Percentiles rank a stretch among this genome's conserved stretches.
These are phyloP conservation scores for Caenorhabditis imperialis DNA, from an alignment of 2,888 invertebrate genomes.

Conservation along the genomic window DNA sequence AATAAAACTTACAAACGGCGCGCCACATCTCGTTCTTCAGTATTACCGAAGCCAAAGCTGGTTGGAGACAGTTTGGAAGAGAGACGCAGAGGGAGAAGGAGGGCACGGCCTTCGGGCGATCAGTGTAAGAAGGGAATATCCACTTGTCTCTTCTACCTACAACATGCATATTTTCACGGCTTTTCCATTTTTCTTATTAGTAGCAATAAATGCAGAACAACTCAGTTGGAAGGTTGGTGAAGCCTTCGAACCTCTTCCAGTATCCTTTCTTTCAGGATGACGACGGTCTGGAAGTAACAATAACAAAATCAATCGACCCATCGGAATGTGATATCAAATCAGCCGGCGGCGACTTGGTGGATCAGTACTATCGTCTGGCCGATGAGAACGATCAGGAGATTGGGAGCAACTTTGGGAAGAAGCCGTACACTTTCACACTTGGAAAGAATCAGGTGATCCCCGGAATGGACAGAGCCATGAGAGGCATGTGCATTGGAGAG, in stretches of 20 bases:
- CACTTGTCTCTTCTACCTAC: slow-evolving; percentile 4
- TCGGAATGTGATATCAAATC: slow-evolving; percentile 41
- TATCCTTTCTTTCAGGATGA: slow-evolving; percentile 33
- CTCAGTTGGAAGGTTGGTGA: slow-evolving; percentile 29
- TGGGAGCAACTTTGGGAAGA: slow-evolving; percentile 74
- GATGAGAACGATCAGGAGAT: slow-evolving; percentile 72
- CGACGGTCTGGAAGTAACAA: slow-evolving; percentile 46
- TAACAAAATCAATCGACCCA: slow-evolving; percentile 22
- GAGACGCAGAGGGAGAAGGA: slow-evolving; percentile 34
- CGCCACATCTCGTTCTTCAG: slow-evolving; percentile 3
- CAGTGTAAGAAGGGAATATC: slow-evolving; percentile 41
- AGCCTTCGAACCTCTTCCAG: not conserved
- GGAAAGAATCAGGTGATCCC: slow-evolving; percentile 50
- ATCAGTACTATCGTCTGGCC: slow-evolving; percentile 72
- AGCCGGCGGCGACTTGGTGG: slow-evolving; percentile 56
- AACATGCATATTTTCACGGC: slow-evolving; percentile 17
- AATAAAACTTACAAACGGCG: too few relatives aligned
- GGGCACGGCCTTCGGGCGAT: slow-evolving; percentile 44
- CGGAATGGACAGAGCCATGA: slow-evolving; percentile 54
- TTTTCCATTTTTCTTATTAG: slow-evolving; percentile 8
- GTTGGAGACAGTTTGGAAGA: slow-evolving; percentile 14
- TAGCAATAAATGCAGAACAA: not conserved
- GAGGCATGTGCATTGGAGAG: slow-evolving; percentile 54
- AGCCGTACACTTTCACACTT: slow-evolving; percentile 65
- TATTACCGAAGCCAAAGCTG: slow-evolving; percentile 17